phyloP scores from a whole-genome alignment of 2,888 invertebrate genomes.

The Coenonympha glycerion region DNA sequence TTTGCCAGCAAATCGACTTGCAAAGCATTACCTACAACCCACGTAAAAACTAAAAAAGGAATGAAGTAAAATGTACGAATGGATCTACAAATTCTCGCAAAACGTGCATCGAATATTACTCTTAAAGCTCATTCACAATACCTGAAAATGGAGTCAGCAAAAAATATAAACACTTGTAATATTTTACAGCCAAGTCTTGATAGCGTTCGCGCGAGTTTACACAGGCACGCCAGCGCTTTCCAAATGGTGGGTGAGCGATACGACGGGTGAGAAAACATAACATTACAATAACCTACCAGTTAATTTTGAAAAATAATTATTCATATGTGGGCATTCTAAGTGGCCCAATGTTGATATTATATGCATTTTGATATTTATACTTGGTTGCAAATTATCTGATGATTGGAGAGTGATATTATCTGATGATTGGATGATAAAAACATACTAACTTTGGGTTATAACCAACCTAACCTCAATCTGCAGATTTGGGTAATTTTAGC shows the following conservation, averaged over 20 bases:
- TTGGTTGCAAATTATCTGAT: too few relatives aligned
- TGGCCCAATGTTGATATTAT: too few relatives aligned
- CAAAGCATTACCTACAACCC: neutral
- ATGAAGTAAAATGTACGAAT: neutral
- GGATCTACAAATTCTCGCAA: neutral
- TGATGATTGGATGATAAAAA: too few relatives aligned
- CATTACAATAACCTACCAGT: too few relatives aligned
- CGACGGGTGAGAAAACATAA: neutral
- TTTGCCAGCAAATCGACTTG: neutral
- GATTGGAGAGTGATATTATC: too few relatives aligned
- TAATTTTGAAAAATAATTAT: too few relatives aligned
- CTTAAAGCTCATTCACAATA: neutral
- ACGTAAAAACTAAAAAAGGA: neutral
- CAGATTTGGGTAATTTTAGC: too few relatives aligned
- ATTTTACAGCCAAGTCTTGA: neutral
- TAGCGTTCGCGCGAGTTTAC: neutral
- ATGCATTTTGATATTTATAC: too few relatives aligned
- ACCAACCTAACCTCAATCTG: too few relatives aligned
- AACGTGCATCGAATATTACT: conserved; percentile 1
- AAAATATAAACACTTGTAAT: neutral
- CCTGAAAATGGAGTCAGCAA: neutral
- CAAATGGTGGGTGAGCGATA: too few relatives aligned
- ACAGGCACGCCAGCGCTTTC: neutral
- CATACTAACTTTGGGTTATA: too few relatives aligned
- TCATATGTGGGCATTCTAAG: too few relatives aligned